Conservation (phyloP, 2,797 vertebrate genomes). For the Channa striata region DNA sequence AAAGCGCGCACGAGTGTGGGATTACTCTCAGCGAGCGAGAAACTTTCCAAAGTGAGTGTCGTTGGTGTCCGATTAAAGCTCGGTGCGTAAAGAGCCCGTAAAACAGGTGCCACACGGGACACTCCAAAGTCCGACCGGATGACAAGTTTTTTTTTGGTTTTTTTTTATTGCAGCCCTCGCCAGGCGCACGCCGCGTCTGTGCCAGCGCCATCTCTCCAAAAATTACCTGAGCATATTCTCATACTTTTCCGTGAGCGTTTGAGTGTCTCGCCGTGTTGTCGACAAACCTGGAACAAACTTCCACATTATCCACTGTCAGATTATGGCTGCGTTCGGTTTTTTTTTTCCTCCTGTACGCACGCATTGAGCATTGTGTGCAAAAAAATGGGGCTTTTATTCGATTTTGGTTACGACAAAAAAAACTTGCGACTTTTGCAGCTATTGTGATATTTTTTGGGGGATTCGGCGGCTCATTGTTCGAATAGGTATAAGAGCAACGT, state of each 20-base stretch:
- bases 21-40: conserved; percentile 38
- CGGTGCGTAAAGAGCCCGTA: conserved; percentile 60
- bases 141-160: conserved; percentile 70
- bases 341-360: conserved; percentile 12
- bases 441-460: background rate
- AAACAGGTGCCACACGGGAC: conserved; percentile 78
- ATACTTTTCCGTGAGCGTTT: conserved; percentile 20
- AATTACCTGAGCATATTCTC: conserved; percentile 40
- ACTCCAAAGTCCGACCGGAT: conserved; percentile 64
- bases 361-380: conserved; percentile 20
- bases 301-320: conserved; percentile 30
- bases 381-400: background rate
- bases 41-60: conserved; percentile 71
- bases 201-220: conserved; percentile 38
- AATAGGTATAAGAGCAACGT: background rate
- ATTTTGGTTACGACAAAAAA: background rate
- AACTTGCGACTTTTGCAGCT: conserved; percentile 4
- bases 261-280: conserved; percentile 11
- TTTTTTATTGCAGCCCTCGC: conserved; percentile 53
- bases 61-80: conserved; percentile 33
- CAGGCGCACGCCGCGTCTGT: conserved; percentile 41
- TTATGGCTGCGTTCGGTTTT: conserved; percentile 43
- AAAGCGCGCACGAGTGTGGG: conserved; percentile 19
- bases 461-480: background rate
- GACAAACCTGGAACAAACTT: conserved; percentile 48